Evolutionary conservation across 2,113 vertebrate species (phyloP).

Genomic region (Oreochromis niloticus): DNA sequence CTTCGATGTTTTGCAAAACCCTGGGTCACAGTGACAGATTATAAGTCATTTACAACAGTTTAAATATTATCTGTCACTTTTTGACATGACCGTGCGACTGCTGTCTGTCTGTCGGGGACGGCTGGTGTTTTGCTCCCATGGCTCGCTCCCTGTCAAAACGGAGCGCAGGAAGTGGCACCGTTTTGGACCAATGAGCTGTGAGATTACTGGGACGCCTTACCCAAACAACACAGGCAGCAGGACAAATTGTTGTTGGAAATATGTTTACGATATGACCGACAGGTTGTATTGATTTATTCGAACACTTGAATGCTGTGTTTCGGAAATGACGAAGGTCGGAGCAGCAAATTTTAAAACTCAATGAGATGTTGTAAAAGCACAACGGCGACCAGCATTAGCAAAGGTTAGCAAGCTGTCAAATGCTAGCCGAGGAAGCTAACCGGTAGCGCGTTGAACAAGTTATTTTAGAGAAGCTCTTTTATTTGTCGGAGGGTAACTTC

Average conservation of each 20-base stretch:
- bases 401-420: slow-evolving; percentile 18
- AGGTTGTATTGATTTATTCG: background rate
- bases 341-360: background rate
- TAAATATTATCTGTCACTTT: background rate
- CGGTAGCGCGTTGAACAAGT: background rate
- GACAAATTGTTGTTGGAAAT: background rate
- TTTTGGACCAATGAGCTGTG: slow-evolving; percentile 44
- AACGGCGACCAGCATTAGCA: background rate
- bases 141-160: background rate
- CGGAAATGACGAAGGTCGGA: background rate
- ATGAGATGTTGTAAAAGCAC: background rate
- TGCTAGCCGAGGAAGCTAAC: slow-evolving; percentile 23
- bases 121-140: background rate
- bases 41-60: background rate
- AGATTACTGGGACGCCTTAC: slow-evolving; percentile 13
- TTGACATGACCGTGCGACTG: background rate
- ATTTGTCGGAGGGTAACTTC: too few species aligned
- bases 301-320: background rate
- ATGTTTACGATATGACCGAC: background rate
- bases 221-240: slow-evolving; percentile 20
- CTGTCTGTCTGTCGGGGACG: background rate
- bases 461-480: background rate
- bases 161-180: slow-evolving; percentile 14
- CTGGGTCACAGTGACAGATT: background rate
- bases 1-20: background rate